Base-by-base conservation (phyloP, 2,113 vertebrate species). In the Lichenostomus cassidix region DNA sequence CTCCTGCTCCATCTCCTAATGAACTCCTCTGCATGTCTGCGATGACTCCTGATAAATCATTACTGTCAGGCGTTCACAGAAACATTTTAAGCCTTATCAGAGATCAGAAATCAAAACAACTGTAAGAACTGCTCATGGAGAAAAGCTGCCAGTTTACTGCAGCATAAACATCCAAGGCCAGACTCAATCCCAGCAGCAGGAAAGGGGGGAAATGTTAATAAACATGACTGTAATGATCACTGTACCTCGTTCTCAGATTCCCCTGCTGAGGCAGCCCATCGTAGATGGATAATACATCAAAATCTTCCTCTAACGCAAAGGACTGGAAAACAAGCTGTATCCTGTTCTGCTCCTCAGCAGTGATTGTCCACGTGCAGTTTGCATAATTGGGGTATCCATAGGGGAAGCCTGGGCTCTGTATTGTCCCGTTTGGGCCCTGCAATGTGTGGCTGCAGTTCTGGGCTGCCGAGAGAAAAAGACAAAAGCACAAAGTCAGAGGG, bases 371-470 rank as follows among this genome's bases (percentile, higher is more conserved):
- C 6, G 99, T 99, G 97, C 99, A 99, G 98, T 99, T 99, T 98
- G 99, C 99, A 33, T 99, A 99, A 98, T 99, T 99, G 83, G 99
- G 99, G 95, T 99, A 99, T 92, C 99, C 99, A 6, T 99, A 99
- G 0, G 99, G 99, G 85, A 99, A 99, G 85, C 99, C 99, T 3
- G 99, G 99, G 96, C 99, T 99, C 97, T 99, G 99, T 87, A 99
- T 98, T 1, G 99, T 99, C 96, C 99, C 99, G 44, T 99, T 99
- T 74, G 99, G 98, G 95, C 98, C 99, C 81, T 98, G 98, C 95
- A 99, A 97, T 68, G 98, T 96, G 97, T 99, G 98, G 29, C 98
- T 99, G 98, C 99, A 99, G 98, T 99, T 99, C 97, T 99, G 99
- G 97, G 98, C 99, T 99, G 98, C 12, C 58, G 39, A 97, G 75